phyloP scores from a whole-genome alignment of 2,113 vertebrate species.

The Antigone vipio region DNA sequence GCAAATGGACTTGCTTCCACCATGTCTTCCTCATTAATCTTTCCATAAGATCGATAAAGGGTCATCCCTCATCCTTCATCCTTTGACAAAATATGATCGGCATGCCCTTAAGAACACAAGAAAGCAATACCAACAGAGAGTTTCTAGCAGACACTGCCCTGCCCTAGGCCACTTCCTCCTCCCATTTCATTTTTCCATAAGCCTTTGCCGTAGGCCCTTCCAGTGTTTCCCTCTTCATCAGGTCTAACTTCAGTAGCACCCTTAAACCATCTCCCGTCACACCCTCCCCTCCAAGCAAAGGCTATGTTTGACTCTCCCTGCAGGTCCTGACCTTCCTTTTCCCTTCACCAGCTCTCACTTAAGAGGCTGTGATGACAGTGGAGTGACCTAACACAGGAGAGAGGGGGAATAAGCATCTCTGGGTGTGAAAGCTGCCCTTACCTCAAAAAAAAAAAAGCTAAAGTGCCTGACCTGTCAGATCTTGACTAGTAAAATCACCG shows the following conservation, averaged over 20 bases:
- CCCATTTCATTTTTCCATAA: not conserved
- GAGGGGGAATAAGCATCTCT: not conserved
- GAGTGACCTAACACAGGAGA: not conserved
- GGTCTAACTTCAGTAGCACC: not conserved
- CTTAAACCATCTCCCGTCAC: not conserved
- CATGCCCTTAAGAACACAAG: not conserved
- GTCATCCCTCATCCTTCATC: not conserved
- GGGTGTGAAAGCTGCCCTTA: not conserved
- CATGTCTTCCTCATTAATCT: not conserved
- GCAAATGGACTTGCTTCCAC: not conserved
- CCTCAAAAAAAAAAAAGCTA: rapidly evolving
- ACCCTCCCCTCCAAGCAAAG: not conserved
- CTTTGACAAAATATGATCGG: not conserved
- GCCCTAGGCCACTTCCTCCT: not conserved
- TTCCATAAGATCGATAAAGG: not conserved
- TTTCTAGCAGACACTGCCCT: not conserved
- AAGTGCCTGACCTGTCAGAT: not conserved
- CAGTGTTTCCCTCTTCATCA: not conserved
- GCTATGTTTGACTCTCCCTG: not conserved
- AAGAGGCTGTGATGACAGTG: not conserved
- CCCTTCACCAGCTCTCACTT: not conserved
- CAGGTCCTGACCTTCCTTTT: not conserved
- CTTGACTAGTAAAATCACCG: not conserved
- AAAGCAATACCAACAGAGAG: not conserved
- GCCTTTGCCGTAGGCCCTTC: not conserved